These are phyloP conservation scores for Penaeus monodon DNA, from an alignment of 2,888 invertebrate species.

Conservation along the genomic window DNA sequence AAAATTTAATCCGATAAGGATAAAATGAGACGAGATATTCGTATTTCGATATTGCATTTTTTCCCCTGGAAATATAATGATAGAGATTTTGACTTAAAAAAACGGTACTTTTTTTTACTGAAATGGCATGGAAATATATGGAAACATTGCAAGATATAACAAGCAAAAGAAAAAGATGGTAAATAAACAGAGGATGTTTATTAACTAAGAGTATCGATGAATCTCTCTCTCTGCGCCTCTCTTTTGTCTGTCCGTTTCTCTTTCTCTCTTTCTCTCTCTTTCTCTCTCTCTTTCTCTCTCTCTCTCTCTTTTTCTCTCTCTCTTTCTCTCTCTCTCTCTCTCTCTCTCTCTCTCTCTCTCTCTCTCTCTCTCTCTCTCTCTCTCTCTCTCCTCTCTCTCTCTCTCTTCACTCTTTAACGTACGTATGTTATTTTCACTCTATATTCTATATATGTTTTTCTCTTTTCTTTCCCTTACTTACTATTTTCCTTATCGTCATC, in stretches of 20 bases:
- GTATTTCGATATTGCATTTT: no score
- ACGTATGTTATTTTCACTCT: not conserved
- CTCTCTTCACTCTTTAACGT: not conserved
- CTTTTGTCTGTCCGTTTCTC: not conserved
- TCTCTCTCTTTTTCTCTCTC: slow-evolving; percentile 16
- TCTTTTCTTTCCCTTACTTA: not conserved
- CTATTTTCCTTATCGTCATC: no score
- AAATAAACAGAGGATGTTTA: no score
- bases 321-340: slow-evolving; percentile 1
- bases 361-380: not conserved
- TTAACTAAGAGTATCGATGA: no score
- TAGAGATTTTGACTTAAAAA: no score
- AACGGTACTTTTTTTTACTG: no score
- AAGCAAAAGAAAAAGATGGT: no score
- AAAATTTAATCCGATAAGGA: no score
- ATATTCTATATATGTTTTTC: not conserved
- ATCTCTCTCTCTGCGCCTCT: not conserved
- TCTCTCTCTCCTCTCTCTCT: not conserved
- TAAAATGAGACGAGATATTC: no score
- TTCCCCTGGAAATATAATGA: no score
- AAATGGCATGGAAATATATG: no score
- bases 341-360: not conserved
- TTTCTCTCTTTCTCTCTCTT: not conserved
- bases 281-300: slow-evolving; percentile 7
- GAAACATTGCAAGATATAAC: no score